Percentiles rank a stretch among this genome's conserved stretches.
phyloP scores from a whole-genome alignment of 2,797 vertebrate species.

The Ciconia nigra region DNA sequence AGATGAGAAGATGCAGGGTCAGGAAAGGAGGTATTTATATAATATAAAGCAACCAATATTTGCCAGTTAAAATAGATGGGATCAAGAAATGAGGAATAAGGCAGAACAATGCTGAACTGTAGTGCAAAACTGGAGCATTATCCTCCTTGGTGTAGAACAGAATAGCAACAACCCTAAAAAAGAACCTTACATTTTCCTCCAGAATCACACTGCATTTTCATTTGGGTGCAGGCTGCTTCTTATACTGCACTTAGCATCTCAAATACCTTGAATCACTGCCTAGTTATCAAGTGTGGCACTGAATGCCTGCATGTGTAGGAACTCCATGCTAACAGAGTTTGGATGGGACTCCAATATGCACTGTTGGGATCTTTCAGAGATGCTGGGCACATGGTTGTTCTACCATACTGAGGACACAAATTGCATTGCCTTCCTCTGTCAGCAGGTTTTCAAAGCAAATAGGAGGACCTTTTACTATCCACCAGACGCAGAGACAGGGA shows the following conservation, averaged over 20 bases:
- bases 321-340: not conserved
- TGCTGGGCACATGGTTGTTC: not conserved
- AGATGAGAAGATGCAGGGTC: not conserved
- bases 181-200: not conserved
- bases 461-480: not conserved
- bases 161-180: not conserved
- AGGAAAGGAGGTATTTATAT: not conserved
- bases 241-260: not conserved
- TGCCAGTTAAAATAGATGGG: not conserved
- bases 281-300: not conserved
- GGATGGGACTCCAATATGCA: not conserved
- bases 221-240: not conserved
- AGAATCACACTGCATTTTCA: not conserved
- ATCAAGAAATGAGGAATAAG: not conserved
- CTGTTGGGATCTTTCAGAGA: not conserved
- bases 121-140: not conserved
- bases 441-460: not conserved
- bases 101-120: not conserved
- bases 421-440: not conserved
- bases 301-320: not conserved
- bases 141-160: not conserved
- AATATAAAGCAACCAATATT: not conserved
- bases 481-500: not conserved
- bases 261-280: not conserved
- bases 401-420: not conserved